Base-by-base conservation (phyloP, 2,113 vertebrate genomes). In the Syngnathus scovelli region DNA sequence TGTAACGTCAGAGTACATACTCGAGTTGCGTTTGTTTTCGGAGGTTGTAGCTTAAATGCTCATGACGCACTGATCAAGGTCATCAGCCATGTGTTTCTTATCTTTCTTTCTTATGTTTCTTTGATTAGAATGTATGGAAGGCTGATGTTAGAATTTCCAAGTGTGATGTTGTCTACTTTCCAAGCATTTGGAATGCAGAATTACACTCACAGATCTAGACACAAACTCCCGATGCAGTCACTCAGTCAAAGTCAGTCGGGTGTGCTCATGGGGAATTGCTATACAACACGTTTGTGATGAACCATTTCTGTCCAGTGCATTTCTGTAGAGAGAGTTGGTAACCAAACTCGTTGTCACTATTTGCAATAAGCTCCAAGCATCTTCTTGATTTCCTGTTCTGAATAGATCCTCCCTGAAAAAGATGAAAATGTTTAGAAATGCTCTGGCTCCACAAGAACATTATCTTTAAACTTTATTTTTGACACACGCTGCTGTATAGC, bases 321-420 rank as follows among this genome's bases (percentile, higher is more conserved):
- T 94, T 95, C 89, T 98, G 95, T 69, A 99, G 90, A 69, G 94
- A 90, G 69, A 98, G 92, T 37, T 96, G 94, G 88, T 92, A 98
- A 46, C 95, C 95, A 19, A 97, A 99, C 77, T 98, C 95, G 52
- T 88, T 92, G 69, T 96, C 95, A 1, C 74, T 94, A 89, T 90
- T 96, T 69, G 92, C 93, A 85, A 94, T 91, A n/a, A 99, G 84
- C 88, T 99, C 96, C 66, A 99, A 91, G 78, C 96, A 99, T 83
- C 95, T 91, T 89, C 94, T 98, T 82, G 96, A 98, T 90, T 97
- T 96, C 85, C 89, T 93, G 90, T 98, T 99, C 92, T 98, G 96
- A 89, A 98, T 95, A 80, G 94, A 87, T 75, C 96, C 96, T 92
- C 95, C 95, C 96, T 99, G 84, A 62, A 87, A 33, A 86, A 87